These are phyloP conservation scores for Lanistes nyassanus DNA, from an alignment of 1,140 invertebrate species.

Conservation along the genomic window DNA sequence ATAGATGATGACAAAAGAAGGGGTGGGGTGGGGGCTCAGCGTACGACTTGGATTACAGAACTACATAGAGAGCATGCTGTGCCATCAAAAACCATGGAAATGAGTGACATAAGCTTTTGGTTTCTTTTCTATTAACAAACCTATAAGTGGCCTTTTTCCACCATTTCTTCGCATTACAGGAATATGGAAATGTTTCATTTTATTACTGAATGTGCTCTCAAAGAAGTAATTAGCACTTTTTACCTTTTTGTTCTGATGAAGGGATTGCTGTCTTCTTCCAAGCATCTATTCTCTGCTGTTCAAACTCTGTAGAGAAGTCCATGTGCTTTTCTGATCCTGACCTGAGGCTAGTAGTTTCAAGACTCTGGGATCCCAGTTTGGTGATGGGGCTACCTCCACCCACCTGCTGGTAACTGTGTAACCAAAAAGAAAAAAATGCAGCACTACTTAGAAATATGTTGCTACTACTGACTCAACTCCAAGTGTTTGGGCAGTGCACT, in stretches of 20 bases:
- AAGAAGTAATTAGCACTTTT: background rate
- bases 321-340: background rate
- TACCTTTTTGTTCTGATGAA: background rate
- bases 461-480: background rate
- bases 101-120: background rate
- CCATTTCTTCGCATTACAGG: background rate
- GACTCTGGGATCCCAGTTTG: background rate
- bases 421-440: background rate
- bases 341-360: background rate
- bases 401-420: background rate
- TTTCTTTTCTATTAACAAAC: background rate
- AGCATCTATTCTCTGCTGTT: slow-evolving; percentile 43
- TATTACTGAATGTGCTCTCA: background rate
- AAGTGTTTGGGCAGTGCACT: background rate
- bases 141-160: background rate
- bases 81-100: background rate
- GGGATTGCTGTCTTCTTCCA: slow-evolving; percentile 35
- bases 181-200: background rate
- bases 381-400: slow-evolving; percentile 9
- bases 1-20: too few relatives aligned
- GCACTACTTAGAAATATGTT: background rate
- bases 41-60: too few relatives aligned
- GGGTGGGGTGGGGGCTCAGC: too few relatives aligned
- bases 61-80: too few relatives aligned
- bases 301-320: slow-evolving; percentile 37